phyloP scores from a whole-genome alignment of 2,113 vertebrate species.

The Rhynchopsitta pachyrhyncha region DNA sequence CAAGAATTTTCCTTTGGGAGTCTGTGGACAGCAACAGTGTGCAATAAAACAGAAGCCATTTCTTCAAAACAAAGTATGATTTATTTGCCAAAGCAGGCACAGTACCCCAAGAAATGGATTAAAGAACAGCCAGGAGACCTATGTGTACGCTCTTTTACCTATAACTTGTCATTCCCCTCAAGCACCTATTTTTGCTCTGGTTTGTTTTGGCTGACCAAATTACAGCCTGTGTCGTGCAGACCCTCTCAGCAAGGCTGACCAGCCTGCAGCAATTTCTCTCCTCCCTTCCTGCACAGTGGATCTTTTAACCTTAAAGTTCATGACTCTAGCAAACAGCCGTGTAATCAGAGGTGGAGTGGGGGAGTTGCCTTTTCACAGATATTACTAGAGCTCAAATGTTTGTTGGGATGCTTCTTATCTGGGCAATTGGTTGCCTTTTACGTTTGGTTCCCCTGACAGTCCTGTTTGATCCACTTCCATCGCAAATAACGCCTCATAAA shows the following conservation, averaged over 20 bases:
- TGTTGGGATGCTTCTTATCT: constrained; percentile 56
- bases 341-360: constrained; percentile 2
- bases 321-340: constrained; percentile 43
- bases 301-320: constrained; percentile 44
- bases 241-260: neutral
- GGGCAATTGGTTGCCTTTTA: constrained; percentile 19
- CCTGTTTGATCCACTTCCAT: neutral
- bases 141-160: neutral
- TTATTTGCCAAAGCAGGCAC: neutral
- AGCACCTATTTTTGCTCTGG: neutral
- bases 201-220: neutral
- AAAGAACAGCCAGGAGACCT: neutral
- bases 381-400: constrained; percentile 17
- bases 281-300: neutral
- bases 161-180: neutral
- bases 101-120: neutral
- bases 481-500: constrained; percentile 17
- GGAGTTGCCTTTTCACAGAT: constrained; percentile 41
- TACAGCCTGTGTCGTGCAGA: neutral
- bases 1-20: neutral
- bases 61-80: constrained; percentile 25
- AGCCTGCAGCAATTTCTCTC: constrained; percentile 20
- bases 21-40: neutral
- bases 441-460: neutral
- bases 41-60: neutral